A percentile compares a stretch with the other conserved stretches of the same genome.
These are phyloP conservation scores for Threskiornis aethiopicus DNA, from an alignment of 2,797 vertebrate species.

Conservation along the genomic window DNA sequence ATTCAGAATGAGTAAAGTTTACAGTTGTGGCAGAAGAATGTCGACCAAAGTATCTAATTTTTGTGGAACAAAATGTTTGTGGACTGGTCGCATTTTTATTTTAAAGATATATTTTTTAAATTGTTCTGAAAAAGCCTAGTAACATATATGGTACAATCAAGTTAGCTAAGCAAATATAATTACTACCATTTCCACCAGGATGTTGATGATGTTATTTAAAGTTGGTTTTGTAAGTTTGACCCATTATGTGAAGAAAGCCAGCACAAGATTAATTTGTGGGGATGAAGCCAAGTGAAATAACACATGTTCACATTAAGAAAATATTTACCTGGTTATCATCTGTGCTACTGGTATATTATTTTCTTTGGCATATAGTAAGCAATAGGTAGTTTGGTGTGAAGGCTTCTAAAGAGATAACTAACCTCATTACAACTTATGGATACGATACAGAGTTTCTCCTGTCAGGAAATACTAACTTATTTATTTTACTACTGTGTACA, in stretches of 20 bases:
- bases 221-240: not conserved
- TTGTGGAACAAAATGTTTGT: not conserved
- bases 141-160: not conserved
- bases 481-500: not conserved
- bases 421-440: not conserved
- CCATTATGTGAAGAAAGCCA: not conserved
- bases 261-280: not conserved
- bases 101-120: not conserved
- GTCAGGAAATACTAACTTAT: not conserved
- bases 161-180: not conserved
- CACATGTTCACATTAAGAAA: not conserved
- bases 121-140: not conserved
- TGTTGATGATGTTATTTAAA: not conserved
- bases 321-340: not conserved
- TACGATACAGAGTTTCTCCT: not conserved
- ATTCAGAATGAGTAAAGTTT: not conserved
- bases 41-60: not conserved
- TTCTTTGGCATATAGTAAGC: not conserved
- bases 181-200: not conserved
- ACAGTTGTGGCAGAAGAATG: not conserved
- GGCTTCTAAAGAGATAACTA: not conserved
- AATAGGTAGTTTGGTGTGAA: not conserved
- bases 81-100: not conserved
- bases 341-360: not conserved
- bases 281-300: not conserved